Base-by-base conservation (phyloP, 2,113 vertebrate species). In the Spea bombifrons region DNA sequence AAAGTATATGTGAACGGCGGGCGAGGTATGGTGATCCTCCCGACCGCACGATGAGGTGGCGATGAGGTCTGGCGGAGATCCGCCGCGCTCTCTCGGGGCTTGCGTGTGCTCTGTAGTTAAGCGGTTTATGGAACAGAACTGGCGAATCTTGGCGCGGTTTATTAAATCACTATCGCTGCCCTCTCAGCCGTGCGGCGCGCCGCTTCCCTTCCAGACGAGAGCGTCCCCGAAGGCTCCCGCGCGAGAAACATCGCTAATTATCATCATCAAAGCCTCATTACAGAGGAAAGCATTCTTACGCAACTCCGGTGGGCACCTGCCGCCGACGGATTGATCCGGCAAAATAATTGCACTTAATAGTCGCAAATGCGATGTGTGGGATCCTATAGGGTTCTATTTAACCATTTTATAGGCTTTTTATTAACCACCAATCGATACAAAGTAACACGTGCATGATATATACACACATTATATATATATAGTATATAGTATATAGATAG, bases 111-210 rank as follows among this genome's bases (percentile, higher is more conserved):
- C 30, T 30, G 30, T 30, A 30, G 30, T 30, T 30, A 30, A 30
- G 73, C 72, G 84, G 83, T 71, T 86, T 75, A 0, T 44, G 16
- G 8, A 72, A 12, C 46, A 63, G 69, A 67, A 57, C 49, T 45
- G 81, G 83, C 75, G 76, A 63, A 65, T 49, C 59, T 75, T 57
- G 46, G 52, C 71, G 43, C 55, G 53, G 64, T 81, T 69, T 83
- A 71, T 76, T 1, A 59, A 17, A 3, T 0, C 15, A 7, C 71
- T 3, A 30, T 7, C 12, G 57, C 73, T 49, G 66, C 59, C 30
- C 8, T 52, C 5, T 65, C 43, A 45, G 59, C 53, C 68, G 63
- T 44, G 30, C 17, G 3, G 49, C 4, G 3, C 46, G 75, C 15
- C 3, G 50, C 3, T 75, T 9, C 53, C 17, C 30, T 44, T 15